Evolutionary conservation across 2,113 vertebrate species (phyloP).

Genomic region (Pandion haliaetus): DNA sequence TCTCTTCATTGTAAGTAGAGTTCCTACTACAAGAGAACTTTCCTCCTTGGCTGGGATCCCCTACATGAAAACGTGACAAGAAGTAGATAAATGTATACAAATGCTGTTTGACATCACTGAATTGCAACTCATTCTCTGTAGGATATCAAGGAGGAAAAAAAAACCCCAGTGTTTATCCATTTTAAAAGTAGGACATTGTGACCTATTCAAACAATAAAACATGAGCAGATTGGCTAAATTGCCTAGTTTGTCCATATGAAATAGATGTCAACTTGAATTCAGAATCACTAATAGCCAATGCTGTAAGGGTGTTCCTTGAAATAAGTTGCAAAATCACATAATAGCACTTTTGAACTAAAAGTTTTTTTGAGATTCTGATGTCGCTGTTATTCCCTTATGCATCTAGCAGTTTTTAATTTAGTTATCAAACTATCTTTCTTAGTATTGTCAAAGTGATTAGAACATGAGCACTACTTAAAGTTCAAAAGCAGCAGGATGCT

Average conservation of each 20-base stretch:
- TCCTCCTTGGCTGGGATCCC: not conserved
- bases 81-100: not conserved
- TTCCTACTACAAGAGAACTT: not conserved
- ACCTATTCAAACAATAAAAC: not conserved
- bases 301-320: not conserved
- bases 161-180: not conserved
- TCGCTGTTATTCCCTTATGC: not conserved
- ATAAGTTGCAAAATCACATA: not conserved
- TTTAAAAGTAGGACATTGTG: not conserved
- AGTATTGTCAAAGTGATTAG: not conserved
- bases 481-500: not conserved
- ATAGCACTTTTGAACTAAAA: not conserved
- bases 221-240: not conserved
- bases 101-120: not conserved
- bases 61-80: not conserved
- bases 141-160: not conserved
- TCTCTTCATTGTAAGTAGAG: not conserved
- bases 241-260: not conserved
- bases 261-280: not conserved
- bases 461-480: not conserved
- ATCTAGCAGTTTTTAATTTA: not conserved
- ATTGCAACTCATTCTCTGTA: not conserved
- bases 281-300: not conserved
- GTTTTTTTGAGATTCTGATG: not conserved
- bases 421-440: not conserved